Base-by-base conservation (phyloP, 2,797 vertebrate species). In the Pyrocephalus nanus region DNA sequence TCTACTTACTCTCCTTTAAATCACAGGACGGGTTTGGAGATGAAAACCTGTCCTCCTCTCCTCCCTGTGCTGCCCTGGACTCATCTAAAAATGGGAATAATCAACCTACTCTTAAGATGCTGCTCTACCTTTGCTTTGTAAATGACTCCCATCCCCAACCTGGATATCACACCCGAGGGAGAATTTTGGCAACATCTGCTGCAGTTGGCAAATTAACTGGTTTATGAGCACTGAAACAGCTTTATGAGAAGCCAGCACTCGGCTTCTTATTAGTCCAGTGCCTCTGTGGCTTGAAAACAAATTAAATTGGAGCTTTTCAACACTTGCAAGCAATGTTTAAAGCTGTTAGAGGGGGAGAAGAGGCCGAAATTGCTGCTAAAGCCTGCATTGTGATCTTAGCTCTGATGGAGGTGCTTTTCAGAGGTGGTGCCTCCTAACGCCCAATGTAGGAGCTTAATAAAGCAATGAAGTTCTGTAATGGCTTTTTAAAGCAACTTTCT, bases 251-350 rank as follows among this genome's bases (percentile, higher is more conserved):
- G 58, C 30, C 93, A 85, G 64, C 55, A 23, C 86, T 79, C 71
- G 17, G 47, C 54, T 88, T 69, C 32, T 69, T 90, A 93, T 94
- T 95, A 95, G 90, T 47, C 55, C 60, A 40, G 84, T 29, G 71
- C 81, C 86, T 89, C 65, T 93, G 90, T 76, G 81, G 61, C 74
- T 93, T n/a, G 34, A 47, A 85, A 93, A 73, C 84, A 92, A 94
- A 94, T 96, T 84, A 88, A 67, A 94, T 22, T 50, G 18, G 67
- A 71, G 75, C 13, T 74, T 88, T 90, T 77, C 78, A 79, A 22
- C 74, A 32, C 84, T 92, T 54, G 64, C 42, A 82, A 71, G 8
- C 48, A 26, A n/a, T 7, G 48, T 69, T 92, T 66, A 92, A 86
- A 94, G 93, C 66, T 64, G 30, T 88, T 78, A 66, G 43, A 66